These are phyloP conservation scores for Poeciliopsis paucimaculata DNA, from an alignment of 2,797 vertebrate genomes.

Conservation along the genomic window DNA sequence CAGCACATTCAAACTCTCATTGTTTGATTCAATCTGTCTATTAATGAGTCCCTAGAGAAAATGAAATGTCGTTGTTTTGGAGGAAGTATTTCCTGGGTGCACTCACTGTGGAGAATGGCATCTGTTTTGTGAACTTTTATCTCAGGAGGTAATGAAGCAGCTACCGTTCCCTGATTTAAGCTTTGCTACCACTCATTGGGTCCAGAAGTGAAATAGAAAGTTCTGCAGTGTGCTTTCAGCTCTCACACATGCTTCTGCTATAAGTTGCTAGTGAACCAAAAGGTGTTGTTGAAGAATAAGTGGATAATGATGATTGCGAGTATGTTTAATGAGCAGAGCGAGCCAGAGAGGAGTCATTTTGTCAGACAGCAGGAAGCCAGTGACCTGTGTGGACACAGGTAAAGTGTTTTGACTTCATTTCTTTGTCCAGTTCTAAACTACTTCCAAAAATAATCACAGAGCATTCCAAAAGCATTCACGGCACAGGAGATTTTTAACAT, in stretches of 20 bases:
- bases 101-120: slow-evolving; percentile 10
- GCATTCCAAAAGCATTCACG: neutral
- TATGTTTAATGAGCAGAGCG: neutral
- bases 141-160: slow-evolving; percentile 37
- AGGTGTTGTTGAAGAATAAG: slow-evolving; percentile 44
- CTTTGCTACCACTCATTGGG: slow-evolving; percentile 38
- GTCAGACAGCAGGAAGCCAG: neutral
- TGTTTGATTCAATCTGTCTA: neutral
- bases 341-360: neutral
- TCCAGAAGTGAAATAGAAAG: slow-evolving; percentile 36
- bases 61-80: neutral
- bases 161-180: slow-evolving; percentile 47
- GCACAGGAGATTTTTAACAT: neutral
- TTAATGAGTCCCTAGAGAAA: neutral
- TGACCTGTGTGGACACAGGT: neutral
- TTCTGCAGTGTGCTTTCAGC: slow-evolving; percentile 20
- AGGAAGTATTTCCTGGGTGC: slow-evolving; percentile 13
- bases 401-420: neutral
- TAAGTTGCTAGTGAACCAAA: slow-evolving; percentile 24
- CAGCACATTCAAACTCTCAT: neutral
- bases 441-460: neutral
- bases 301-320: slow-evolving; percentile 47
- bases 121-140: slow-evolving; percentile 40
- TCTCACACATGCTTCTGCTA: slow-evolving; percentile 15
- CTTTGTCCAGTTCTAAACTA: neutral